phyloP scores from a whole-genome alignment of 2,797 vertebrate species.

The Xenopus petersii region DNA sequence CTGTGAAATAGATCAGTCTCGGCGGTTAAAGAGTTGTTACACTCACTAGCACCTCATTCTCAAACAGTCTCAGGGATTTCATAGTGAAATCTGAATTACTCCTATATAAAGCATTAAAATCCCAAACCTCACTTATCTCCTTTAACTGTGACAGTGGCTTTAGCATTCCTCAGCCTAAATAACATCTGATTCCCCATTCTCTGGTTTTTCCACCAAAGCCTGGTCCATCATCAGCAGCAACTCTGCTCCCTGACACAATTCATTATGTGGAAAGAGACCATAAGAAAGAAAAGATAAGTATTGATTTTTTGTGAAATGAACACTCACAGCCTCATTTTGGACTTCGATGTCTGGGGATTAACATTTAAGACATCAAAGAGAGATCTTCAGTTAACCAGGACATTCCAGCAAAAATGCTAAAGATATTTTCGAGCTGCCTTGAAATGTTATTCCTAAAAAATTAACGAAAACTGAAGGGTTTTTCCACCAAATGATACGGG shows the following conservation, averaged over 20 bases:
- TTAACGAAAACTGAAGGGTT: slow-evolving; percentile 45
- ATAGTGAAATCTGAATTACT: slow-evolving; percentile 33
- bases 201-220: slow-evolving; percentile 18
- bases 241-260: slow-evolving; percentile 49
- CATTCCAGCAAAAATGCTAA: slow-evolving; percentile 48
- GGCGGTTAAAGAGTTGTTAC: slow-evolving; percentile 33
- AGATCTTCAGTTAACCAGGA: slow-evolving; percentile 44
- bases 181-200: slow-evolving; percentile 36
- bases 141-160: slow-evolving; percentile 33
- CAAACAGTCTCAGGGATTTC: slow-evolving; percentile 31
- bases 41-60: slow-evolving; percentile 20
- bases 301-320: slow-evolving; percentile 49
- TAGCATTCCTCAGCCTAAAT: slow-evolving; percentile 27
- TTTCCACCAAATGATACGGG: slow-evolving; percentile 36
- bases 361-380: slow-evolving; percentile 48
- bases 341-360: slow-evolving; percentile 47
- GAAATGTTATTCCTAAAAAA: slow-evolving; percentile 45
- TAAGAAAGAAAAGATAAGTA: slow-evolving; percentile 49
- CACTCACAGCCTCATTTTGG: slow-evolving; percentile 48
- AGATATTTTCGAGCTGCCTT: slow-evolving; percentile 37
- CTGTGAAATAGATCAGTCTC: slow-evolving; percentile 35
- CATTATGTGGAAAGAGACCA: slow-evolving; percentile 47
- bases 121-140: slow-evolving; percentile 38
- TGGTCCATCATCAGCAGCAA: slow-evolving; percentile 34
- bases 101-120: slow-evolving; percentile 13